Conservation (phyloP, 2,888 invertebrate species). For the Apodemia hepburni region DNA sequence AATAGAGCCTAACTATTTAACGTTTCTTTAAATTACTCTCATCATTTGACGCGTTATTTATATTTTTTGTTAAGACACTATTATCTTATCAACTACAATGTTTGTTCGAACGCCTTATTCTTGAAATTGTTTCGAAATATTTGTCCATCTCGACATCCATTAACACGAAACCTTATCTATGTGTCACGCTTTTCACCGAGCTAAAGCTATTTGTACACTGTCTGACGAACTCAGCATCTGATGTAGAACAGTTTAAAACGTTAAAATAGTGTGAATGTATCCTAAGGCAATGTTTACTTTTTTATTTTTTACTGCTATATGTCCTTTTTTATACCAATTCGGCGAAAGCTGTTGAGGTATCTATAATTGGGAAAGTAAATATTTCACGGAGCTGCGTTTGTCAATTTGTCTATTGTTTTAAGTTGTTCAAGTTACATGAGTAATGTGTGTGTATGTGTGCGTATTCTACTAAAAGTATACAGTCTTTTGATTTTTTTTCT, state of each 20-base stretch:
- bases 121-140: slow-evolving; percentile 47
- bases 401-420: no score
- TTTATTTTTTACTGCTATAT: slow-evolving; percentile 13
- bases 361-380: no score
- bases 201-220: slow-evolving; percentile 29
- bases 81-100: slow-evolving; percentile 45
- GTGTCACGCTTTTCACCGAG: slow-evolving; percentile 49
- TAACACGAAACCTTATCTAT: slow-evolving; percentile 54
- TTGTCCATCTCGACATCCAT: slow-evolving; percentile 52
- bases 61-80: background rate
- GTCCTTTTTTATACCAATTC: slow-evolving; percentile 20
- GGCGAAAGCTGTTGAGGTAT: slow-evolving; percentile 19
- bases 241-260: slow-evolving; percentile 14
- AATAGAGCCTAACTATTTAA: background rate
- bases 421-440: no score
- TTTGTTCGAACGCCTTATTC: slow-evolving; percentile 44
- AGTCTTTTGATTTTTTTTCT: no score
- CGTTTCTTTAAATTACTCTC: background rate
- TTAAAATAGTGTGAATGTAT: slow-evolving; percentile 18
- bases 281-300: slow-evolving; percentile 10
- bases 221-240: slow-evolving; percentile 13
- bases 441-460: no score
- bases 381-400: no score
- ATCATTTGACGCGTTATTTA: background rate
- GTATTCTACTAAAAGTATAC: no score